Conservation (phyloP, 2,888 invertebrate species). For the Campaea margaritaria region DNA sequence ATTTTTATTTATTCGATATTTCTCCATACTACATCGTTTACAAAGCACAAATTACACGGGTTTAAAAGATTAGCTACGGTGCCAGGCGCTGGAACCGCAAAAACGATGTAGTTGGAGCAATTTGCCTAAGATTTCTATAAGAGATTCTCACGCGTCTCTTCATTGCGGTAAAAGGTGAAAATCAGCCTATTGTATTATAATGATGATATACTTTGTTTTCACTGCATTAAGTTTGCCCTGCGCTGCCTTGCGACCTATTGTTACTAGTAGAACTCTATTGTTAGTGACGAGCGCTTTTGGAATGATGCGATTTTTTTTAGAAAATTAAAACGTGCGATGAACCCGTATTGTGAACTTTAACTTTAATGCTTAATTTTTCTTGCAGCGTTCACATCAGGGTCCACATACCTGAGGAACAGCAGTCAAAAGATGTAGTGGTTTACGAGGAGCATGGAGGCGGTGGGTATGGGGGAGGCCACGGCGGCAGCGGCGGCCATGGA, state of each 20-base stretch:
- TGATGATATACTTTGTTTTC: slow-evolving; percentile 64
- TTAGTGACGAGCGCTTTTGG: slow-evolving; percentile 29
- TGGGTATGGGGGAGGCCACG: slow-evolving; percentile 47
- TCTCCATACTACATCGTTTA: slow-evolving; percentile 37
- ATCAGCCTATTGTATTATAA: slow-evolving; percentile 71
- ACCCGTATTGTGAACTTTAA: neutral
- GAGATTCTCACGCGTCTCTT: slow-evolving; percentile 75
- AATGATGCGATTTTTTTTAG: slow-evolving; percentile 37
- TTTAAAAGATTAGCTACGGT: slow-evolving; percentile 49
- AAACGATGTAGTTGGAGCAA: slow-evolving; percentile 64
- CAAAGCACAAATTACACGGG: slow-evolving; percentile 15
- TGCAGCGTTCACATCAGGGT: slow-evolving; percentile 85
- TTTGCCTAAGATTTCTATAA: slow-evolving; percentile 76
- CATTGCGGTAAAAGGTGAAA: slow-evolving; percentile 79
- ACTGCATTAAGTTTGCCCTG: slow-evolving; percentile 59
- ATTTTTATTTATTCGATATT: slow-evolving; percentile 32
- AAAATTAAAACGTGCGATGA: slow-evolving; percentile 9
- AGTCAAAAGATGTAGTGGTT: slow-evolving; percentile 76
- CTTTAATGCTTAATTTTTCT: slow-evolving; percentile 44
- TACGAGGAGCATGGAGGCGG: slow-evolving; percentile 57
- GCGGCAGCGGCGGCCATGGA: slow-evolving; percentile 51
- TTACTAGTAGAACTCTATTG: slow-evolving; percentile 41
- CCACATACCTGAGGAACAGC: slow-evolving; percentile 81
- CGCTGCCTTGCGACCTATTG: slow-evolving; percentile 63
- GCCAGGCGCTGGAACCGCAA: slow-evolving; percentile 61